Conservation (phyloP, 2,888 invertebrate genomes). For the Atherix ibis region DNA sequence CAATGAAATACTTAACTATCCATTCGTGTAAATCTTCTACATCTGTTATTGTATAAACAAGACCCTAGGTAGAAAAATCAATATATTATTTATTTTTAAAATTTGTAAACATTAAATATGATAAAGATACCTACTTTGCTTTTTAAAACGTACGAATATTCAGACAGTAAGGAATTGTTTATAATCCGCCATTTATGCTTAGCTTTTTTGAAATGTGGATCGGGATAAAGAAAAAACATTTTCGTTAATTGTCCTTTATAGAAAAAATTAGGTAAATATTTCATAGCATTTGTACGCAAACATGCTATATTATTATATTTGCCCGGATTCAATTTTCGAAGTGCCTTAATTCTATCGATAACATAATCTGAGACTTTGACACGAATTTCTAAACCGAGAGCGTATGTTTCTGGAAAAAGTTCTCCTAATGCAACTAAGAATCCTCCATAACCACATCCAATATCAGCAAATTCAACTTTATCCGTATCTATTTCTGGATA, state of each 20-base stretch:
- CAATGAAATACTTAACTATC: constrained; percentile 85
- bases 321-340: constrained; percentile 57
- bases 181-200: constrained; percentile 99
- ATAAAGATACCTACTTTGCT: too few relatives aligned
- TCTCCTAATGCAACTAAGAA: constrained; percentile 75
- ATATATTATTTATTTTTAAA: not conserved
- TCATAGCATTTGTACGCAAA: constrained; percentile 95
- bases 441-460: constrained; percentile 98
- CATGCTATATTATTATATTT: constrained; percentile 89
- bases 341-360: constrained; percentile 79
- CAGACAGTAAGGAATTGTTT: constrained; percentile 78
- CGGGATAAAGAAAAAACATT: constrained; percentile 98
- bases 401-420: constrained; percentile 76
- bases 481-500: constrained; percentile 45
- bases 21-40: constrained; percentile 93
- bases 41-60: constrained; percentile 94
- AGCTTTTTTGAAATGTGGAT: constrained; percentile 97
- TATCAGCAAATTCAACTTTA: constrained; percentile 79
- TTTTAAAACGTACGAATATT: constrained; percentile 92
- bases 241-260: constrained; percentile 85
- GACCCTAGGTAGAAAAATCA: constrained; percentile 40
- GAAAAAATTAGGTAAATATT: constrained; percentile 96
- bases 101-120: not conserved
- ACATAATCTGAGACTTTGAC: constrained; percentile 99
- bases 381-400: constrained; percentile 93